phyloP scores from a whole-genome alignment of 2,888 invertebrate genomes.

The Bimastos eiseni region DNA sequence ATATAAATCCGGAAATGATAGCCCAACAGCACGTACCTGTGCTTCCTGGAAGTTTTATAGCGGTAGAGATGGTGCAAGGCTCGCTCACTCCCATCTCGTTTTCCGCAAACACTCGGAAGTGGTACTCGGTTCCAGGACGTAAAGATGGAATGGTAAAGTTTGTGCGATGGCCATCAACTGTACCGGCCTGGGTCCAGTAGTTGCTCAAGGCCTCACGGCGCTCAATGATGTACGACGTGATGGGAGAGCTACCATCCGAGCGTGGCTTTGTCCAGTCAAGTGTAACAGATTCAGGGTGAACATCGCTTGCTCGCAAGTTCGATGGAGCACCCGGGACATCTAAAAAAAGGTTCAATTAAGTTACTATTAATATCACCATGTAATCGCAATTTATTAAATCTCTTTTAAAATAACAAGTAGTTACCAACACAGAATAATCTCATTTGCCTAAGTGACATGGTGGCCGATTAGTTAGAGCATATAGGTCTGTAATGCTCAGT shows the following conservation, averaged over 20 bases:
- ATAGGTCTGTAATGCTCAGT: no score
- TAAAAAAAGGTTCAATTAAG: conserved; percentile 38
- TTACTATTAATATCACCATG: not conserved
- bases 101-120: conserved; percentile 82
- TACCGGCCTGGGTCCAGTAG: conserved; percentile 40
- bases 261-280: conserved; percentile 75
- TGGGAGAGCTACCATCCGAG: conserved; percentile 79
- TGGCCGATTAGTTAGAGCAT: no score
- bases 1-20: not conserved
- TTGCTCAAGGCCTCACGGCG: conserved; percentile 40
- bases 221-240: conserved; percentile 60
- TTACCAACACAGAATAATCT: not conserved
- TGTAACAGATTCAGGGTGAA: conserved; percentile 51
- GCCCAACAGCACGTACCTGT: conserved; percentile 34
- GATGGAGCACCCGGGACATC: conserved; percentile 56
- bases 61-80: conserved; percentile 74
- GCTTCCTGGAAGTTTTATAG: conserved; percentile 71
- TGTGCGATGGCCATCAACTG: conserved; percentile 47
- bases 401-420: not conserved
- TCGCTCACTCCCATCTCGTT: conserved; percentile 84
- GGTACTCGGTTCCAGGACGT: conserved; percentile 78
- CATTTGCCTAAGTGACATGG: no score
- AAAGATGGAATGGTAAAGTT: conserved; percentile 65
- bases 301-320: conserved; percentile 60
- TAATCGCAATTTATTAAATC: not conserved